Evolutionary conservation across 2,113 vertebrate species (phyloP).

Genomic region (Dipodomys merriami): DNA sequence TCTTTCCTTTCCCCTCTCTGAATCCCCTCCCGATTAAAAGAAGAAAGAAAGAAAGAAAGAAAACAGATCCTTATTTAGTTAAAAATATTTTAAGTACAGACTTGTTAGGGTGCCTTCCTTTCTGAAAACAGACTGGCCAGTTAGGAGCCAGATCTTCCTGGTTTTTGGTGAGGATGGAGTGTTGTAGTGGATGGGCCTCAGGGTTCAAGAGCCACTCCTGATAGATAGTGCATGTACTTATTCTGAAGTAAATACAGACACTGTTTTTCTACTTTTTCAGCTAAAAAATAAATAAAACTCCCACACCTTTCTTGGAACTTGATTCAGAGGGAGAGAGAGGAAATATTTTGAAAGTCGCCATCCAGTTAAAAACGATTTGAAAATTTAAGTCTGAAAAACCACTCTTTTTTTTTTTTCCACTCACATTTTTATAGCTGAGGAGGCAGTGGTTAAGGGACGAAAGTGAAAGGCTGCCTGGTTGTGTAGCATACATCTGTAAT

Average conservation of each 20-base stretch:
- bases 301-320: not conserved
- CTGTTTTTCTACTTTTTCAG: conserved; percentile 60
- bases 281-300: conserved; percentile 53
- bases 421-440: conserved; percentile 18
- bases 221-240: conserved; percentile 55
- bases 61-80: conserved; percentile 60
- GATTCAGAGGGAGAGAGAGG: conserved; percentile 36
- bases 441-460: not conserved
- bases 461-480: not conserved
- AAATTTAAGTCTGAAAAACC: conserved; percentile 47
- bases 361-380: conserved; percentile 51
- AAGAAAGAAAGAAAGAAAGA: not conserved
- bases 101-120: not conserved
- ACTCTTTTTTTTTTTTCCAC: not conserved
- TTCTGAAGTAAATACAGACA: conserved; percentile 42
- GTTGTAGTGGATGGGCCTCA: conserved; percentile 45
- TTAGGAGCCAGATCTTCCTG: not conserved
- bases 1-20: conserved; percentile 39
- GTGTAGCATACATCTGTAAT: no score
- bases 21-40: not conserved
- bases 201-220: not conserved
- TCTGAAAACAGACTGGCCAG: conserved; percentile 52
- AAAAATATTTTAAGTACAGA: conserved; percentile 49
- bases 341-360: not conserved
- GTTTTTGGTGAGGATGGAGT: not conserved